Base-by-base conservation (phyloP, 1,140 invertebrate species). In the Leptinotarsa lineolata region DNA sequence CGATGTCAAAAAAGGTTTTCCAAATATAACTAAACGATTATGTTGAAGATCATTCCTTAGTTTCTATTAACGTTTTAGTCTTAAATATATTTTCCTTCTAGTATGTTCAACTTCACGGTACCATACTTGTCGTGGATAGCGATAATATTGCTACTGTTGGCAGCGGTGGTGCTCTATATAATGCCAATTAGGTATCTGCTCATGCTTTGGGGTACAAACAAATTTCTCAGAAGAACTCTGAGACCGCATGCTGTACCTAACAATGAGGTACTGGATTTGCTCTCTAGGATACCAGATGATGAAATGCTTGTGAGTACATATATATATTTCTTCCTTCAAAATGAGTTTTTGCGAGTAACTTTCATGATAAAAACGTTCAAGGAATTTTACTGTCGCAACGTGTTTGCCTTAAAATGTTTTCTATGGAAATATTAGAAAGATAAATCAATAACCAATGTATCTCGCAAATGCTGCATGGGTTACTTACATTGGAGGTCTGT, bases 101-200 rank as follows among this genome's bases (percentile, higher is more conserved):
- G 94, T 85, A 93, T 96, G 71, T 96, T 99, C 86, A 98, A 98
- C 84, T 99, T 99, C 86, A 96, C 96, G 45, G 94, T 99, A 74
- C 96, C 97, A 67, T 99, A 98, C 88, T 86, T 99, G 68, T 97
- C 96, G 77, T 96, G 93, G 87, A 86, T 99, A 79, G 95, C 96
- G 18, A 93, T 99, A 72, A 84, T 95, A 12, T 86, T 94, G 68
- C 83, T 95, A 2, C 79, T 91, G 61, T 85, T 90, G n/a, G 92
- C 89, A 5, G 89, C 89, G 71, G 76, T 94, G 48, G 90, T 99
- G 4, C 86, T 99, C 3, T 99, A 98, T 82, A 90, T 93, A 74
- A 91, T 99, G 79, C 97, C 97, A 16, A 84, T 98, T 46, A 89
- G 97, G 82, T 97, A 94, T 85, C 87, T 99, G 16, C 90, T 99